Conservation (phyloP, 1,140 invertebrate species). For the Drosophila aff. region DNA sequence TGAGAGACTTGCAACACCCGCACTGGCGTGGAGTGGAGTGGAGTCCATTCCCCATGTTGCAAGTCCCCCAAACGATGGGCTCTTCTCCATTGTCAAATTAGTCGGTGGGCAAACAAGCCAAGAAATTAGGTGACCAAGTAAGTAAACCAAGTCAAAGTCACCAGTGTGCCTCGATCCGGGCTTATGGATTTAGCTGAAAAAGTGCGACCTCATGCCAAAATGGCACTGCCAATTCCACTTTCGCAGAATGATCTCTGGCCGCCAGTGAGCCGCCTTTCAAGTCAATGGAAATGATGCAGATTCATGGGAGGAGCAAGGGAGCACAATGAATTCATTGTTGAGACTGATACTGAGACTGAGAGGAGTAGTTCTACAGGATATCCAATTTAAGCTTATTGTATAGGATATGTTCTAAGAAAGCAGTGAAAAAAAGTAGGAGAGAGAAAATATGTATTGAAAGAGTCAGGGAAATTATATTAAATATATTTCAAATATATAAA, state of each 20-base stretch:
- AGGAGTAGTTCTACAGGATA: not conserved
- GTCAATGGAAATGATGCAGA: not conserved
- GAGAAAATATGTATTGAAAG: not conserved
- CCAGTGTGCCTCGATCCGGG: constrained; percentile 29
- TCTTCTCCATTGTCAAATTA: constrained; percentile 74
- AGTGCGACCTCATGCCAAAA: constrained; percentile 28
- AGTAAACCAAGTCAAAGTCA: constrained; percentile 77
- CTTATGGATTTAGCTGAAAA: constrained; percentile 48
- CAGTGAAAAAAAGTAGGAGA: not conserved
- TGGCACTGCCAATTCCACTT: constrained; percentile 34
- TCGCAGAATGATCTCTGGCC: constrained; percentile 16
- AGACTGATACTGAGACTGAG: too few relatives aligned
- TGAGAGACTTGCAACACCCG: constrained; percentile 65
- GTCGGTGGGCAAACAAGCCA: constrained; percentile 64
- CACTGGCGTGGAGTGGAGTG: constrained; percentile 29
- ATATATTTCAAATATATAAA: too few relatives aligned
- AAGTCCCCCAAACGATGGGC: constrained; percentile 25
- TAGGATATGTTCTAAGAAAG: not conserved
- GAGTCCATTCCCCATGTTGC: constrained; percentile 55
- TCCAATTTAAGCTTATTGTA: constrained; percentile 8
- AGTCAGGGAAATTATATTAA: too few relatives aligned
- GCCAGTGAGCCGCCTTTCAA: not conserved
- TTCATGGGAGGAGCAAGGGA: not conserved
- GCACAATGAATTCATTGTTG: not conserved
- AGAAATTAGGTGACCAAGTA: constrained; percentile 72